Evolutionary conservation across 2,888 invertebrate species (phyloP).

Genomic region (Leptothorax acervorum): DNA sequence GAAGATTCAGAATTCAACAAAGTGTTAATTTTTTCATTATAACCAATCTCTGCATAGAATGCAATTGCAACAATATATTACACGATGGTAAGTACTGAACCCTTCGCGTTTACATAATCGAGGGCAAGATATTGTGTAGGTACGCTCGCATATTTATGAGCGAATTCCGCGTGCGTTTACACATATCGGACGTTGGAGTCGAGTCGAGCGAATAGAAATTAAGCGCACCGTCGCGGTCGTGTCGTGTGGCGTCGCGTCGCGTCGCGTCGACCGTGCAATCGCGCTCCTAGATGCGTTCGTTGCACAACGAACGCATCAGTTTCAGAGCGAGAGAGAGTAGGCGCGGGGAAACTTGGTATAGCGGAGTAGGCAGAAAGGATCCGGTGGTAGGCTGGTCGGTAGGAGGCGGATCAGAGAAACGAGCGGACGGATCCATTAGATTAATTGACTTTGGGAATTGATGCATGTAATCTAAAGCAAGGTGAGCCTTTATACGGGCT

Average conservation of each 20-base stretch:
- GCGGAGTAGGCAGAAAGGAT: conserved; percentile 2
- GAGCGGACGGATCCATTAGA: conserved; percentile 70
- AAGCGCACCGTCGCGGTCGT: conserved; percentile 63
- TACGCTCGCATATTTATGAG: conserved; percentile 14
- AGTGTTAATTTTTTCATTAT: neutral
- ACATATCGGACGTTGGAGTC: conserved; percentile 42
- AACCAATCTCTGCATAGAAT: neutral
- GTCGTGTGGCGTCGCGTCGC: no score
- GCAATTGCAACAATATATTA: neutral
- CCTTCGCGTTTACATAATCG: neutral
- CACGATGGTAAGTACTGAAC: neutral
- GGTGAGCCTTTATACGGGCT: conserved; percentile 17
- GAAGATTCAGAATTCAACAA: neutral
- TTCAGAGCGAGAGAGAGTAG: conserved; percentile 18
- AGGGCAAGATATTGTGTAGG: neutral
- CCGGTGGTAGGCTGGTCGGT: neutral
- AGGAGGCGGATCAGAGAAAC: conserved; percentile 44
- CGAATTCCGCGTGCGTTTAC: conserved; percentile 46
- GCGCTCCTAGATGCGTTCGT: conserved; percentile 75
- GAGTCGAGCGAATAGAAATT: conserved; percentile 73
- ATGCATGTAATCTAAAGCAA: conserved; percentile 41
- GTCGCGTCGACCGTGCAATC: conserved; percentile 65
- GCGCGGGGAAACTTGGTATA: neutral
- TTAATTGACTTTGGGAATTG: conserved; percentile 74
- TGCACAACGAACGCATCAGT: conserved; percentile 74